Evolutionary conservation across 2,113 vertebrate genomes (phyloP).

Genomic region (Zingel zingel): DNA sequence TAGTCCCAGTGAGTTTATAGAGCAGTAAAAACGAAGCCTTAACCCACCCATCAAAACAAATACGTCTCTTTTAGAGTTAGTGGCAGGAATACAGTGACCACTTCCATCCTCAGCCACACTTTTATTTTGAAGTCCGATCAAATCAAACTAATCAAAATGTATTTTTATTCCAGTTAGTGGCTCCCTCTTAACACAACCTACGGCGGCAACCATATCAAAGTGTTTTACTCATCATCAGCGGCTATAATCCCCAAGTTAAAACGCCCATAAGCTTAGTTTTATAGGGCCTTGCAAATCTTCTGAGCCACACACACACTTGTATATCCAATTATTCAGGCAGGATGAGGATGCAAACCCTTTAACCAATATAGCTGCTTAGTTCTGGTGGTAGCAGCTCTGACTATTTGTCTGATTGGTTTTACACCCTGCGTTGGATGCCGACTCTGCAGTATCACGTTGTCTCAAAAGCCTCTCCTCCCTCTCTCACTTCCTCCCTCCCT

Average conservation of each 20-base stretch:
- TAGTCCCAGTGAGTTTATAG: slow-evolving; percentile 48
- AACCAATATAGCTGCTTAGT: slow-evolving; percentile 22
- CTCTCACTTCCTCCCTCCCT: slow-evolving; percentile 57
- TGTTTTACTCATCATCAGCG: slow-evolving; percentile 29
- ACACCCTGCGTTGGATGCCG: slow-evolving; percentile 39
- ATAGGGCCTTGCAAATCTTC: slow-evolving; percentile 40
- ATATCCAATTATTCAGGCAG: slow-evolving; percentile 53
- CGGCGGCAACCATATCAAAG: background rate
- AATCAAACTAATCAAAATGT: slow-evolving; percentile 9
- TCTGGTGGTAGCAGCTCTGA: slow-evolving; percentile 8
- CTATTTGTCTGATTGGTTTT: slow-evolving; percentile 33
- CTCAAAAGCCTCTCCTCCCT: slow-evolving; percentile 49
- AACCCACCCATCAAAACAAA: slow-evolving; percentile 40
- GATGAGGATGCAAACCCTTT: slow-evolving; percentile 28
- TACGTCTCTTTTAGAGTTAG: background rate
- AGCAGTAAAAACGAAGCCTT: slow-evolving; percentile 54
- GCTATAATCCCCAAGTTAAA: slow-evolving; percentile 50
- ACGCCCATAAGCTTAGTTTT: slow-evolving; percentile 34
- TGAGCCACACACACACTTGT: slow-evolving; percentile 36
- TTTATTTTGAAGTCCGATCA: slow-evolving; percentile 8
- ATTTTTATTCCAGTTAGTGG: background rate
- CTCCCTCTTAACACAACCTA: background rate
- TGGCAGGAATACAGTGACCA: slow-evolving; percentile 15
- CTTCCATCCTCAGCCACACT: slow-evolving; percentile 30
- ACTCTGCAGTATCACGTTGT: slow-evolving; percentile 57